Base-by-base conservation (phyloP, 2,113 vertebrate species). In the Protobothrops mucrosquamatus region DNA sequence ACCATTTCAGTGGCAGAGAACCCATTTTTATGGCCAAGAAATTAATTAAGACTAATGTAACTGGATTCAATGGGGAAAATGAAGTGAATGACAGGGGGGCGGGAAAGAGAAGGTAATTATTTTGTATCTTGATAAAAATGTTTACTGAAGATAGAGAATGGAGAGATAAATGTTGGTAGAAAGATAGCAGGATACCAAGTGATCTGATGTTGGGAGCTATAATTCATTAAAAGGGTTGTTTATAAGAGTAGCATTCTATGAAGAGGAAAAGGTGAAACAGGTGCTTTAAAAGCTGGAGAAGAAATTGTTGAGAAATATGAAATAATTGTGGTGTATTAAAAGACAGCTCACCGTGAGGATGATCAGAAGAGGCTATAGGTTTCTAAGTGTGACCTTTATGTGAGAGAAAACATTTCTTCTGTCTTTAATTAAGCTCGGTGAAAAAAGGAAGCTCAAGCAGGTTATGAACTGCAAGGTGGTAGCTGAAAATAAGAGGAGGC, bases 401-500 rank as follows among this genome's bases (percentile, higher is more conserved):
- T 69, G 24, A 14, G 2, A 5, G 94, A 74, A 93, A 34, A 12
- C 69, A 89, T 61, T 9, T 93, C 10, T 86, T 0, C 0, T 90
- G 48, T 0, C 1, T 91, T 88, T 52, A 23, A 92, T 93, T 85
- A 85, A 85, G 61, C 29, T 52, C 15, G 51, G 64, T 10, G 88
- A 92, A 92, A 87, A 29, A 51, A 94, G 46, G 87, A 85, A 18
- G 29, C 8, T 94, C 22, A 61, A 94, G 90, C 3, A 12, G 89
- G 39, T 69, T 92, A 55, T 3, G 85, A 0, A 87, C 93, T 87
- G 24, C 5, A 10, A 91, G 86, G 26, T 55, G 54, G 85, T 29
- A 57, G 29, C 61, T 48, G 26, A 52, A 48, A 89, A 85, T 85
- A 46, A 92, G 93, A 85, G 24, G 86, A 92, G 22, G 48, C 89